Conservation (phyloP, 2,888 invertebrate species). For the Eupithecia dodoneata region DNA sequence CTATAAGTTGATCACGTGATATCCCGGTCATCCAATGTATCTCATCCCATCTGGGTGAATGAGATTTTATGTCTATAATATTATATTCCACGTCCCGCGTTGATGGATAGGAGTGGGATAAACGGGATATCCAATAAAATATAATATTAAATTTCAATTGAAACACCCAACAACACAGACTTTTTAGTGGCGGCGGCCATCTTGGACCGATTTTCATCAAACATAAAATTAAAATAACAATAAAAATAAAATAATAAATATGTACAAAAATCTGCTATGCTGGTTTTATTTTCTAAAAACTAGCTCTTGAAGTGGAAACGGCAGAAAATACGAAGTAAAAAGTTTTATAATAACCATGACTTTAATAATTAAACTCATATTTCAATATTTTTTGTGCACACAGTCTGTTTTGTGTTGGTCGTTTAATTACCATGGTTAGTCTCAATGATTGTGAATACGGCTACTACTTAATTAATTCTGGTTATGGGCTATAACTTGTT, state of each 20-base stretch:
- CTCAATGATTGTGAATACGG: conserved; percentile 20
- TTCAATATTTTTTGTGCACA: too few species aligned
- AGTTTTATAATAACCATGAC: not conserved
- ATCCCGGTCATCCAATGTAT: not conserved
- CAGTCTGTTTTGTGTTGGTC: not conserved
- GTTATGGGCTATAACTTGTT: conserved; percentile 48
- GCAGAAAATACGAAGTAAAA: not conserved
- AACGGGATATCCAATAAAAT: not conserved
- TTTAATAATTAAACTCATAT: not conserved
- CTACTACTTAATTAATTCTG: conserved; percentile 45
- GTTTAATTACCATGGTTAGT: not conserved
- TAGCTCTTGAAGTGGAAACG: not conserved
- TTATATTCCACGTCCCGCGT: too few species aligned
- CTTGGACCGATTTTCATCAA: too few species aligned
- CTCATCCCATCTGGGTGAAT: not conserved
- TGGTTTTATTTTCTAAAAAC: not conserved
- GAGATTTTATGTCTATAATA: too few species aligned
- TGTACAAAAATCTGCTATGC: not conserved
- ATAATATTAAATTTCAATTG: not conserved
- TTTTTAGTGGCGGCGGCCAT: too few species aligned
- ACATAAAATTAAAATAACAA: too few species aligned
- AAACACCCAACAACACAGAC: too few species aligned
- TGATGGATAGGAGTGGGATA: not conserved
- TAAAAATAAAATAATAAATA: not conserved
- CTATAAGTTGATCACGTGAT: not conserved